Conservation (phyloP, 2,797 vertebrate species). For the Streptopelia turtur region DNA sequence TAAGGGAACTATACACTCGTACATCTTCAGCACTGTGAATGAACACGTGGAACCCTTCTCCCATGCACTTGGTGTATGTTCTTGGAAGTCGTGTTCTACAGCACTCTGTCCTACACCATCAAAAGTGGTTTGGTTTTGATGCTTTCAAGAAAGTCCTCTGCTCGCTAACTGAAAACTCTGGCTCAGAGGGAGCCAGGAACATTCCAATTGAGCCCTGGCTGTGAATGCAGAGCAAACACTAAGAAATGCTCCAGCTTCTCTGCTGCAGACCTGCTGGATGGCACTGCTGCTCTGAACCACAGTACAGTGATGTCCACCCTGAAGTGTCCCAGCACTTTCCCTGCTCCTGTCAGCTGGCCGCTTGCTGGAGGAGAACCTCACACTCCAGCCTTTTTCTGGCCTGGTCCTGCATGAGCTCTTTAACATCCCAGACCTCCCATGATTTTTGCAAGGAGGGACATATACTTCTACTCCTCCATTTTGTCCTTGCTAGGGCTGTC, state of each 20-base stretch:
- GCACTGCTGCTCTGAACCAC: neutral
- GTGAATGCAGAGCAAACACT: neutral
- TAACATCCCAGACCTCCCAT: neutral
- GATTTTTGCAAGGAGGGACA: neutral
- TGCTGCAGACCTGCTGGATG: neutral
- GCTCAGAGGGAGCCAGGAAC: neutral
- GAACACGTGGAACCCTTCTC: neutral
- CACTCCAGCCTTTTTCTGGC: neutral
- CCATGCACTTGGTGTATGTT: rapidly evolving
- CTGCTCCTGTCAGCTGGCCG: neutral
- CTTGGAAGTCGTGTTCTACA: neutral
- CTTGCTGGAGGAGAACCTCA: neutral
- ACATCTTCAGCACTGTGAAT: neutral
- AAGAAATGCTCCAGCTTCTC: neutral
- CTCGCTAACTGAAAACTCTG: neutral
- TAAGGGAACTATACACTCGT: neutral
- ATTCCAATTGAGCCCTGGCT: neutral
- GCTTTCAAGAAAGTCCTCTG: neutral
- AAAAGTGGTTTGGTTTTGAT: neutral
- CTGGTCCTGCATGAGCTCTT: neutral
- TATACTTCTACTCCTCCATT: neutral
- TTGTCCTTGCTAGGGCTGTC: neutral
- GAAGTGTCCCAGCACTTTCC: neutral
- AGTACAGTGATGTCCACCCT: neutral
- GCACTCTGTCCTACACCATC: neutral